Percentiles rank a stretch among this genome's conserved stretches.
phyloP scores from a whole-genome alignment of 92 coral and sea anemone genomes.

The Meandrina meandrites region DNA sequence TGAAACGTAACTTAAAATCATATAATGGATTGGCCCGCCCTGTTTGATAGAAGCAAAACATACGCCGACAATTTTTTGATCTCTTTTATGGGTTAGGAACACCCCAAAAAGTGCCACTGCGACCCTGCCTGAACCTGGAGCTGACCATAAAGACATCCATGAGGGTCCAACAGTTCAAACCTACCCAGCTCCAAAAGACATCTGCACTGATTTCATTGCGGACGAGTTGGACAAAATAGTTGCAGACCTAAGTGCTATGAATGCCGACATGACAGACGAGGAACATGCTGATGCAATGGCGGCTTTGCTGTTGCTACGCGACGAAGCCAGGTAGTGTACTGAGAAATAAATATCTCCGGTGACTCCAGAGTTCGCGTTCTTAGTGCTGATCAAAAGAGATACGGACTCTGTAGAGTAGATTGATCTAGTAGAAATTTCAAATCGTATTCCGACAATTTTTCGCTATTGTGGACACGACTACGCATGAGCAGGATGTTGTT shows the following conservation, averaged over 20 bases:
- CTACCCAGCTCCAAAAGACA: not conserved
- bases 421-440: too few species aligned
- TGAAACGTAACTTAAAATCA: too few species aligned
- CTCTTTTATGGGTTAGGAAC: not conserved
- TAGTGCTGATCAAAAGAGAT: too few species aligned
- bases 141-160: not conserved
- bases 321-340: constrained; percentile 18
- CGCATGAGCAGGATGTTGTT: too few species aligned
- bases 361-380: too few species aligned
- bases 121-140: not conserved
- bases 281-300: constrained; percentile 25
- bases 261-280: constrained; percentile 19
- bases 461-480: too few species aligned
- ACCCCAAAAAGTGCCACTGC: not conserved
- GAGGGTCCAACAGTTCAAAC: not conserved
- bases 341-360: too few species aligned
- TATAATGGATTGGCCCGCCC: too few species aligned
- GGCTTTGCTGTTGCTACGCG: not conserved
- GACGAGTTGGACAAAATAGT: constrained; percentile 23
- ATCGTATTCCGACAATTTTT: too few species aligned
- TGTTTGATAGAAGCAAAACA: not conserved
- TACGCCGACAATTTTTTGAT: not conserved
- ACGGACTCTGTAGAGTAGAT: too few species aligned
- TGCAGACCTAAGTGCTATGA: constrained; percentile 3
- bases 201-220: constrained; percentile 4